These are phyloP conservation scores for Mactromeris polynyma DNA, from an alignment of 2,888 invertebrate species.

Conservation along the genomic window DNA sequence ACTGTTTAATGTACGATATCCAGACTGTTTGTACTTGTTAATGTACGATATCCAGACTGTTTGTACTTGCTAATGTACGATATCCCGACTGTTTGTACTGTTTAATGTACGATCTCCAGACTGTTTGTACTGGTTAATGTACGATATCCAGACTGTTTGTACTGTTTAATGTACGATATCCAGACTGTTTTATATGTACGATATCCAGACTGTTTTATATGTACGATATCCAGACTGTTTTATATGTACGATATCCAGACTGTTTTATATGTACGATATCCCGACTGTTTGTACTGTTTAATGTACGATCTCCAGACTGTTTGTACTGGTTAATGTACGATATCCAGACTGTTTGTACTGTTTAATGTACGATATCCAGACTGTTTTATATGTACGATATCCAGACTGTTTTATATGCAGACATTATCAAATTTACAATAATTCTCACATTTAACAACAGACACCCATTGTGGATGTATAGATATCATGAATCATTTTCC, in stretches of 20 bases:
- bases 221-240: background rate
- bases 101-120: background rate
- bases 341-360: background rate
- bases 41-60: background rate
- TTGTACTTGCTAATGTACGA: too few relatives aligned
- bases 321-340: too few relatives aligned
- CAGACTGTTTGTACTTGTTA: background rate
- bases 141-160: background rate
- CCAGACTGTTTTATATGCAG: background rate
- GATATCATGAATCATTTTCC: background rate
- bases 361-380: background rate
- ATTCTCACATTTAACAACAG: background rate
- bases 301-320: background rate
- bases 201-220: too few relatives aligned
- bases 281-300: too few relatives aligned
- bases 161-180: background rate
- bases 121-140: too few relatives aligned
- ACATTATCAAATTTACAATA: background rate
- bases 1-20: background rate
- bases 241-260: background rate
- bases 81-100: background rate
- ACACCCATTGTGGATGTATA: background rate
- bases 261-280: background rate
- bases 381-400: background rate
- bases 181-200: background rate